Percentiles rank a stretch among this genome's conserved stretches.
Conservation (phyloP, 2,113 vertebrate species). For the Sminthopsis crassicaudata region DNA sequence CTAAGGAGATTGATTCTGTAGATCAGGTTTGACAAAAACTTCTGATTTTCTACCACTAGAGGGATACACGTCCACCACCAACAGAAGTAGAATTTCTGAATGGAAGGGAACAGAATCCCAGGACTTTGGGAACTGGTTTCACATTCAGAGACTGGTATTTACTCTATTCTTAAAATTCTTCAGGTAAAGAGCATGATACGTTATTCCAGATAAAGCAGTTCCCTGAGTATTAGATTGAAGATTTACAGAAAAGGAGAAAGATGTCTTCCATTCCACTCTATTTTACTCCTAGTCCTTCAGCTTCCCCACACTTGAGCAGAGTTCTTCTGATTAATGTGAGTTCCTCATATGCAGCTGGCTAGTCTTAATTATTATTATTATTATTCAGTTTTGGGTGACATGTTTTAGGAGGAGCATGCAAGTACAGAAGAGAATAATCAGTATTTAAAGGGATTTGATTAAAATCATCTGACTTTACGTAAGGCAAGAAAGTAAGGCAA, state of each 20-base stretch:
- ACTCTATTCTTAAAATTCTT: not conserved
- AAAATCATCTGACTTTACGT: not conserved
- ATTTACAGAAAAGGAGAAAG: not conserved
- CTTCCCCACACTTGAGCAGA: too few relatives aligned
- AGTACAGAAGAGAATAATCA: too few relatives aligned
- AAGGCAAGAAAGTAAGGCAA: not conserved
- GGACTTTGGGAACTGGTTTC: not conserved
- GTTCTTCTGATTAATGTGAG: too few relatives aligned
- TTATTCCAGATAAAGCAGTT: not conserved
- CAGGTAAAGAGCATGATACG: not conserved
- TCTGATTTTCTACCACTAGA: not conserved
- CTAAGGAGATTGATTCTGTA: not conserved
- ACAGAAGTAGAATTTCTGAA: not conserved
- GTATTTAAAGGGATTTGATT: too few relatives aligned
- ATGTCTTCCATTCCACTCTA: too few relatives aligned
- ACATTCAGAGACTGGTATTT: not conserved
- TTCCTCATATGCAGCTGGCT: too few relatives aligned
- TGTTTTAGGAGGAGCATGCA: too few relatives aligned
- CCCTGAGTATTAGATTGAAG: not conserved
- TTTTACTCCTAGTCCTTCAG: too few relatives aligned
- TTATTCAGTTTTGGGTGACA: too few relatives aligned
- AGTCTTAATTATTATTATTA: too few relatives aligned
- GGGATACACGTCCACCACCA: not conserved
- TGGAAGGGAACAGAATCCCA: not conserved
- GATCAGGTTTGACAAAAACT: not conserved